These are phyloP conservation scores for Ianthella basta DNA, from an alignment of 37 sponge, comb jelly and placozoan genomes.

Conservation along the genomic window DNA sequence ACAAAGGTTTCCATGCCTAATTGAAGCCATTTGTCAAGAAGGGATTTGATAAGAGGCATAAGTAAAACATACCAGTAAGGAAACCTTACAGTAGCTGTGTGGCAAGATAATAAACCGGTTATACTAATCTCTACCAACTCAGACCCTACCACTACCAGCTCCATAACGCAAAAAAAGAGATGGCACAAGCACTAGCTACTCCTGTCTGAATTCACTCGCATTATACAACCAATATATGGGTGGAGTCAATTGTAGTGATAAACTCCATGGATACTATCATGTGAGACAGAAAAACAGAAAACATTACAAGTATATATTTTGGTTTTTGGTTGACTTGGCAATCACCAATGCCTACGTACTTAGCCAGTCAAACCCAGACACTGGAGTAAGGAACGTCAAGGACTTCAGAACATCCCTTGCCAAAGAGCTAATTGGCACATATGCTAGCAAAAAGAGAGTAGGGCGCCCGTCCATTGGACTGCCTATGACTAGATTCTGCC, in stretches of 20 bases:
- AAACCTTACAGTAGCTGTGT: neutral
- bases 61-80: neutral
- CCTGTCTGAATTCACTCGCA: neutral
- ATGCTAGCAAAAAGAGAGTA: neutral
- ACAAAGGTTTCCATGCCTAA: slow-evolving; percentile 13
- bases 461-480: too few relatives aligned
- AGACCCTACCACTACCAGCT: neutral
- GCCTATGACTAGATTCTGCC: too few relatives aligned
- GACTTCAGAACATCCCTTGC: neutral
- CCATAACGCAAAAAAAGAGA: slow-evolving; percentile 22
- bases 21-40: neutral
- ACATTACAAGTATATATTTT: slow-evolving; percentile 42
- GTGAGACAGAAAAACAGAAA: slow-evolving; percentile 31
- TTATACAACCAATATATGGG: neutral
- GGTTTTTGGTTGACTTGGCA: slow-evolving; percentile 27
- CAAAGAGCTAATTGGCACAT: neutral
- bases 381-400: neutral
- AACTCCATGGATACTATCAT: slow-evolving; percentile 12
- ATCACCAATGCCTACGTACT: slow-evolving; percentile 37
- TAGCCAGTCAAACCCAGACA: neutral
- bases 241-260: neutral
- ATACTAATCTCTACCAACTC: neutral
- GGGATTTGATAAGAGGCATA: too few relatives aligned
- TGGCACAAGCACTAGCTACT: neutral
- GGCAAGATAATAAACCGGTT: neutral